Evolutionary conservation across 2,888 invertebrate species (phyloP), one percentile per base, ranked within the genome.

Genomic region (Macaria liturata): DNA sequence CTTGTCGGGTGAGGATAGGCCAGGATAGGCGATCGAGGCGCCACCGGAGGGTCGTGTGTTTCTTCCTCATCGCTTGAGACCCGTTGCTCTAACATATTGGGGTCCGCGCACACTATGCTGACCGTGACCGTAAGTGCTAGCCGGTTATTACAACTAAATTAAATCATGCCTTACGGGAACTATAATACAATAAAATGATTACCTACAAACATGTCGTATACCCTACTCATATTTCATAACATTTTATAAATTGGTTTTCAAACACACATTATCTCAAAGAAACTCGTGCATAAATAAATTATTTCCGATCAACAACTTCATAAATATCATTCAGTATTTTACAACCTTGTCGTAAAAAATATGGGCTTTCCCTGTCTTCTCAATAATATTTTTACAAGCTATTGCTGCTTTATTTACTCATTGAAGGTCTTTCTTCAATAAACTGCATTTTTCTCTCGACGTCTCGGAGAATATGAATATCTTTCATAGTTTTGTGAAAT

Each of bases 261-360:
- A 49, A 45, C 9, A 40, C 49, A 49, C 39, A 49, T 49, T 39
- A 8, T 45, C 32, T 20, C 6, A 3, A 7, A 43, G 9, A 45
- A 53, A 46, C 46, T 46, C 40, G 31, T 32, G 32, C 46, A 32
- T 46, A 52, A 46, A 54, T 54, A 54, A 54, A 6, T 40, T 44
- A 44, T 40, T 49, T 49, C 49, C 45, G 55, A 55, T 55, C 48
- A 57, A 57, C 54, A 43, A 46, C 46, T 44, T 42, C 50, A 54
- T 57, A 51, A 54, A 54, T 54, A 51, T 47, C 52, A 45, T 47
- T 53, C 52, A 31, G 52, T 46, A 52, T 63, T 60, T 60, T 62
- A 59, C 57, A 59, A 31, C 53, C 45, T 37, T 6, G 48, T 42
- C 60, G 53, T 60, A 58, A 64, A 64, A 50, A 53, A 34, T 34